Evolutionary conservation across 2,888 invertebrate genomes (phyloP).

Genomic region (Podotricha telesiphe): DNA sequence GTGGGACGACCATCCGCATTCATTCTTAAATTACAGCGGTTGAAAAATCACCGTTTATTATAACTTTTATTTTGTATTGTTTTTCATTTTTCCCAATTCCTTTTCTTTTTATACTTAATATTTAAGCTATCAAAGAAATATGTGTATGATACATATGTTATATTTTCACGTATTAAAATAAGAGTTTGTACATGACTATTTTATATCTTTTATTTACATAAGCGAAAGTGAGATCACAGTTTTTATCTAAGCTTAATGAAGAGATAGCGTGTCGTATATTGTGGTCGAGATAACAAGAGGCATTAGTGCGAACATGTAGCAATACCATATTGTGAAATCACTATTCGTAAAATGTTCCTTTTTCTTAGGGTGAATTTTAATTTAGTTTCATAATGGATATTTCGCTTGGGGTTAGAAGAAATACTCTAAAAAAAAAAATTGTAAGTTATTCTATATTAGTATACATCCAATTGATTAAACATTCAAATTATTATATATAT

Average conservation of each 20-base stretch:
- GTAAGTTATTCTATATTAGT: not conserved
- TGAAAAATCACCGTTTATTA: constrained; percentile 1
- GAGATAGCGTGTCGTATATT: constrained; percentile 40
- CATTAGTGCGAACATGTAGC: constrained; percentile 18
- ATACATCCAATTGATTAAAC: not conserved
- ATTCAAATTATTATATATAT: no score
- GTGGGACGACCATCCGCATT: constrained; percentile 27
- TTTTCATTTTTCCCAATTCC: constrained; percentile 14
- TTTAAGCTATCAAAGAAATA: not conserved
- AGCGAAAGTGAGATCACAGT: constrained; percentile 34
- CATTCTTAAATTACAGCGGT: not conserved
- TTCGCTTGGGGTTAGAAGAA: not conserved
- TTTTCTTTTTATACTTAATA: not conserved
- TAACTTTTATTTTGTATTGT: constrained; percentile 2
- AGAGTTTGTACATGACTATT: constrained; percentile 3
- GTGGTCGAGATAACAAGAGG: constrained; percentile 49
- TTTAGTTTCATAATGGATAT: not conserved
- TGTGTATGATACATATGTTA: not conserved
- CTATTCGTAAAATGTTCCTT: not conserved
- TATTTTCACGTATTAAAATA: not conserved
- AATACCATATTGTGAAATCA: constrained; percentile 4
- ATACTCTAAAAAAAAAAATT: not conserved
- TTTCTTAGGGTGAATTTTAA: no score
- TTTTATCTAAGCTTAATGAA: constrained; percentile 39
- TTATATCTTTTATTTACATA: constrained; percentile 28